Conservation (phyloP, 2,113 vertebrate species). For the Crotalus horridus region DNA sequence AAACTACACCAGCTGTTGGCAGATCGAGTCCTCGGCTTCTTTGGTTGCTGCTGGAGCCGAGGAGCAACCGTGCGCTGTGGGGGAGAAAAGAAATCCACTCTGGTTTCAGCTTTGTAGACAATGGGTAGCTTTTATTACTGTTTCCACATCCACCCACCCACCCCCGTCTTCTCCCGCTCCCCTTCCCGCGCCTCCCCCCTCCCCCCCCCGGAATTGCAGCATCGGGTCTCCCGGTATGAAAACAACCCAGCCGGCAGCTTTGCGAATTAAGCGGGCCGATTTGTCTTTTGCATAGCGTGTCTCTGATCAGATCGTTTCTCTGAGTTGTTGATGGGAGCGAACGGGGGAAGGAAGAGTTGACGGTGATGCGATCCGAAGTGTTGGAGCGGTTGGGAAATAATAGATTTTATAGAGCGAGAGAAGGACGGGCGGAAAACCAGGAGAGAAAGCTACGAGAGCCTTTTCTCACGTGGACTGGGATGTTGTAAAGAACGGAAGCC, state of each 20-base stretch:
- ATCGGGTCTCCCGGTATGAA: neutral
- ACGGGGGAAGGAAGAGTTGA: neutral
- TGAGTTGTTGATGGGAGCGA: neutral
- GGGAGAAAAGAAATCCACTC: neutral
- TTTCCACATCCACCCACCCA: too few species aligned
- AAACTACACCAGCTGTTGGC: neutral
- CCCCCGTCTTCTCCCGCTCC: rapidly evolving
- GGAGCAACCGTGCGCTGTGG: neutral
- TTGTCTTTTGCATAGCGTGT: too few species aligned
- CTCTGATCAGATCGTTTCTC: neutral
- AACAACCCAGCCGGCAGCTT: neutral
- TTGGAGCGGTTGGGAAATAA: neutral
- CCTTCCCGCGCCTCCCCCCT: too few species aligned
- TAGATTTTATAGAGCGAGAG: neutral
- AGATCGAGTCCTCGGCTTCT: neutral
- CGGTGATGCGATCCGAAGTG: neutral
- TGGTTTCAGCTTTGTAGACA: neutral
- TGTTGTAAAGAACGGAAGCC: neutral
- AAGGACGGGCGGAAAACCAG: neutral
- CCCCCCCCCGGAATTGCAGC: neutral
- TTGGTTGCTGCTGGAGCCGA: neutral
- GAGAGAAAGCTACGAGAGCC: neutral
- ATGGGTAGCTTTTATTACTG: neutral
- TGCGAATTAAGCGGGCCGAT: neutral
- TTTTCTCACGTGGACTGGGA: too few species aligned